Conservation (phyloP, 2,113 vertebrate genomes). For the Machaerirhynchus nigripectus region DNA sequence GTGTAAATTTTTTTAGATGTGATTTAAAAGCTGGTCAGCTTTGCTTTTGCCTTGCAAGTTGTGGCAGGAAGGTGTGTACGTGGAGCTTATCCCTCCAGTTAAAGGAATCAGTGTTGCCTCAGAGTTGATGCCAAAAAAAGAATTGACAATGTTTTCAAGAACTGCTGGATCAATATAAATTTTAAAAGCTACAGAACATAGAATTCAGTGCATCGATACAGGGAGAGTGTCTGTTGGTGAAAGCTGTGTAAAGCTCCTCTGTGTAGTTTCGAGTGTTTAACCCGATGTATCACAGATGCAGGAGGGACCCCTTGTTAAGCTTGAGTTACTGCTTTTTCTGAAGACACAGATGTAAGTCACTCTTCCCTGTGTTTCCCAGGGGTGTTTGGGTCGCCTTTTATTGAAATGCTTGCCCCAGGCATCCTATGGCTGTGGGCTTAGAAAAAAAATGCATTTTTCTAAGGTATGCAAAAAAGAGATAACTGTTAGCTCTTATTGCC, state of each 20-base stretch:
- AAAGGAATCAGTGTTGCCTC: not conserved
- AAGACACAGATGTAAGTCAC: not conserved
- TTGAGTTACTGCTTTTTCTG: not conserved
- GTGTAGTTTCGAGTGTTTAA: not conserved
- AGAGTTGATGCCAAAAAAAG: not conserved
- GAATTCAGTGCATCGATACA: not conserved
- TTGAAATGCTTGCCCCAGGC: not conserved
- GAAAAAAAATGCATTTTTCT: not conserved
- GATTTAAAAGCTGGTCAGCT: not conserved
- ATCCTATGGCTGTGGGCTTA: not conserved
- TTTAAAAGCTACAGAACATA: fast-evolving
- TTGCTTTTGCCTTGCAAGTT: not conserved
- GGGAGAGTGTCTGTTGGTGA: not conserved
- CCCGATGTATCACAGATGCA: not conserved
- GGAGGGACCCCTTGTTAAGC: not conserved
- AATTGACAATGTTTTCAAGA: not conserved
- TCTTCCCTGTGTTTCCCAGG: not conserved
- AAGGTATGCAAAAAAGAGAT: not conserved
- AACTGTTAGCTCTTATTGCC: not conserved
- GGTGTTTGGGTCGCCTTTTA: not conserved
- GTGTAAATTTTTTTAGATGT: not conserved
- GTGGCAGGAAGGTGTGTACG: not conserved
- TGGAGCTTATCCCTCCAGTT: not conserved
- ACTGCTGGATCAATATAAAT: not conserved
- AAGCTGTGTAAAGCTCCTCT: not conserved